Evolutionary conservation across 2,797 vertebrate species (phyloP), one percentile per base, ranked within the genome.

Genomic region (Vultur gryphus): DNA sequence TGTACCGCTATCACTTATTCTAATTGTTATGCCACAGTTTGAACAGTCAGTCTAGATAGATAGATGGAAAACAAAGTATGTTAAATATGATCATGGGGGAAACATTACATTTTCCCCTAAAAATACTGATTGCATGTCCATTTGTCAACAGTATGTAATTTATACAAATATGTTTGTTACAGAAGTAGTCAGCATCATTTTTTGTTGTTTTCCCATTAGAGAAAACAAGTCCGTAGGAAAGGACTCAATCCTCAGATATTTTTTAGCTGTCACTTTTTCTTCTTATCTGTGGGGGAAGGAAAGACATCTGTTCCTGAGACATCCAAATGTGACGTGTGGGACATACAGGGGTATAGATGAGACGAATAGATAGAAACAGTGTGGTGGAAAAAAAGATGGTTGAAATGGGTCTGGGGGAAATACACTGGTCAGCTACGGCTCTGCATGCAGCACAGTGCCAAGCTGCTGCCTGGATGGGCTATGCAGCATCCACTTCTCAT

Each of bases 11-110:
- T 96, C 89, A 76, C 94, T 97, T 97, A 89, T 54, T 94, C 83
- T 97, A 96, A 97, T 91, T 98, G 92, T 97, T 97, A 79, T 96
- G 92, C 87, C 86, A 94, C 35, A 43, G 84, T 93, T 94, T 86
- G 92, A 93, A 89, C 66, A 84, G 73, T 86, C 61, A 11, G 21
- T 61, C 73, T 88, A 72, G 80, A 66, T 57, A 94, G 84, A 96
- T 93, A 48, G 93, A 96, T 72, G 87, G 89, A 87, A 86, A 90
- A 65, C 59, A 73, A 77, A 90, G 64, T 33, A 7, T 58, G 72
- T 87, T 94, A 90, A 96, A 97, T 93, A 73, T 41, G 64, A 82
- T 95, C 87, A 54, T 54, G 83, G 66, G 67, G 79, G 71, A 94
- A 94, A 86, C 37, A 82, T 85, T 71, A 18, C 46, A 84, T 86